Percentiles rank a stretch among this genome's conserved stretches.
These are phyloP conservation scores for Phyllostomus hastatus DNA, from an alignment of 2,113 vertebrate species.

Conservation along the genomic window DNA sequence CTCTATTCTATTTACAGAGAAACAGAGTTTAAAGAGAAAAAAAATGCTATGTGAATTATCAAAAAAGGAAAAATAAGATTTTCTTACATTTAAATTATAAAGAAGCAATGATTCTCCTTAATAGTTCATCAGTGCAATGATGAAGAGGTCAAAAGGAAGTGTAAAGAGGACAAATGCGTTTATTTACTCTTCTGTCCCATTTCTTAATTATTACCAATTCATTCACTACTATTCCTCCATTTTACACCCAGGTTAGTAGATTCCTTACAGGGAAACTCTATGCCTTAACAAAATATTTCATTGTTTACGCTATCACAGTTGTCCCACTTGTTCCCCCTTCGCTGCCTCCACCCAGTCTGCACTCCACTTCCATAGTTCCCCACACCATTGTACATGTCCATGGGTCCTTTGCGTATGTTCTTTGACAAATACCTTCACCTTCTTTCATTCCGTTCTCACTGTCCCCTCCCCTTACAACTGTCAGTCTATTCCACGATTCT, in stretches of 20 bases:
- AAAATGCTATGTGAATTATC: not conserved
- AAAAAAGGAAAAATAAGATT: not conserved
- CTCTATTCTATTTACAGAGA: not conserved
- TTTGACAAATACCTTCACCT: too few relatives aligned
- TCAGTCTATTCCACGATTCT: too few relatives aligned
- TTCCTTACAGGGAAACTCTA: not conserved
- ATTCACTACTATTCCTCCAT: not conserved
- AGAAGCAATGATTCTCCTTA: not conserved
- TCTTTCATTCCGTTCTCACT: too few relatives aligned
- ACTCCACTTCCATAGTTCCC: too few relatives aligned
- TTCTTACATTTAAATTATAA: not conserved
- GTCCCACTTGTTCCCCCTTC: too few relatives aligned
- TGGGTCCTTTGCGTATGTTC: too few relatives aligned
- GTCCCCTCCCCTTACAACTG: too few relatives aligned
- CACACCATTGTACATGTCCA: too few relatives aligned
- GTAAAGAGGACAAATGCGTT: not conserved
- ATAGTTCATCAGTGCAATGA: not conserved
- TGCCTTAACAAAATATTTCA: too few relatives aligned
- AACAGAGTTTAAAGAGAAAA: not conserved
- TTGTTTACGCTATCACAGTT: too few relatives aligned
- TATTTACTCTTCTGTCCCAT: not conserved
- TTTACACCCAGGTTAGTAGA: not conserved
- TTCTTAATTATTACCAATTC: not conserved
- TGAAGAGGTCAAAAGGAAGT: not conserved
- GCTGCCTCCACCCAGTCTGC: too few relatives aligned